phyloP scores from a whole-genome alignment of 2,113 vertebrate species.

The Oxyruncus cristatus region DNA sequence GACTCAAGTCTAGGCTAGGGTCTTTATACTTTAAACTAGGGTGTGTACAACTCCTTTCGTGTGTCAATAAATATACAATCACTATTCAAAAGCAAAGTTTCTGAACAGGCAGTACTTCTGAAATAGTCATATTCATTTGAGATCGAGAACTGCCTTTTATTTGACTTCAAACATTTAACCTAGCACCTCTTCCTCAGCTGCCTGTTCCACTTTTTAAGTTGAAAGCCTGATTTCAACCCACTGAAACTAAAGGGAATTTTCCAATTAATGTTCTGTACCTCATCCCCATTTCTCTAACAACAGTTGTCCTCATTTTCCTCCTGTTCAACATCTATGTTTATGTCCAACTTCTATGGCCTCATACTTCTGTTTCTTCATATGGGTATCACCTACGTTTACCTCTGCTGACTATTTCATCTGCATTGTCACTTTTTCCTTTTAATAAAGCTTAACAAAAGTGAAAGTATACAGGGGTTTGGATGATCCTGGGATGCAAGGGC shows the following conservation, averaged over 20 bases:
- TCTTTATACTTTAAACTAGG: background rate
- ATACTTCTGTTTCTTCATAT: background rate
- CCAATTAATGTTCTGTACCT: background rate
- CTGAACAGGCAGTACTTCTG: background rate
- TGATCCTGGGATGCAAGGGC: rapidly evolving
- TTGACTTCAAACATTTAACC: background rate
- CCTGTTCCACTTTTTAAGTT: background rate
- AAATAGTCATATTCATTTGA: background rate
- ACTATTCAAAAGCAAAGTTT: background rate
- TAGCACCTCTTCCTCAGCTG: background rate
- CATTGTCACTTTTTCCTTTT: background rate
- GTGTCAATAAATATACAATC: background rate
- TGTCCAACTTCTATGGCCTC: background rate
- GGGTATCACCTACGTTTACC: background rate
- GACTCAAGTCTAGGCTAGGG: background rate
- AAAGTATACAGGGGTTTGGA: background rate
- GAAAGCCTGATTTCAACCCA: background rate
- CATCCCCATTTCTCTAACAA: background rate
- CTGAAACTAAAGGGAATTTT: background rate
- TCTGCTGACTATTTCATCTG: background rate
- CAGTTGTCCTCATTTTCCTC: background rate
- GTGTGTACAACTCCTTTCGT: background rate
- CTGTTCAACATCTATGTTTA: background rate
- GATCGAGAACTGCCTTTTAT: background rate
- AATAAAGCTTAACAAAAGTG: background rate